Base-by-base conservation (phyloP, 2,888 invertebrate species). In the Yponomeuta plumbellus region DNA sequence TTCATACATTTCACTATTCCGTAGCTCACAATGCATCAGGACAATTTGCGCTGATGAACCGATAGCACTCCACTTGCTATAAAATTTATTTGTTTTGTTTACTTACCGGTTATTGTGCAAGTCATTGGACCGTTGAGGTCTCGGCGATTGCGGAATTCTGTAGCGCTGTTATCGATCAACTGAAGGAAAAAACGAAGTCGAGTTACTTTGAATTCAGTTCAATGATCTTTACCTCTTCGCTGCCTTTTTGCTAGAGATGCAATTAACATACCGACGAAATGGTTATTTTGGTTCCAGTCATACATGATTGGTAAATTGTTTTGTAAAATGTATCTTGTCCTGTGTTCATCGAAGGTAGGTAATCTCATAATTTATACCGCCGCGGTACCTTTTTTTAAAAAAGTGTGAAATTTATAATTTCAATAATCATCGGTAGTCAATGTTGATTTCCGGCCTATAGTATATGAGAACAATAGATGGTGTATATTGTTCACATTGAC, bases 231-330 rank as follows among this genome's bases (percentile, higher is more conserved):
- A 21, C 34, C n/a, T n/a, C 11, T 62, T 34, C 23, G 11, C 26
- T 13, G n/a, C 6, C 34, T 62, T 61, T 61, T 20, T 39, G 34
- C 34, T 62, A 11, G 59, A 21, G 22, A 59, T 21, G 21, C 21
- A 59, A 22, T 59, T 59, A 59, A 59, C 22, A 23, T 59, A 58
- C 22, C 44, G 23, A 61, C 13, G 23, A 26, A 21, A 52, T 68
- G 64, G 68, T 68, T 66, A 67, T 66, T 67, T 71, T 65, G 76
- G 73, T 78, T 80, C 78, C 75, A 78, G 73, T 23, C 72, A 80
- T 79, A 80, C 78, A 75, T 79, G 75, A 74, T 75, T 75, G 70
- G 71, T 34, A 71, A 72, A 75, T 72, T 3, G 69, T 73, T 74
- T 71, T 70, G 71, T 73, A 71, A 8, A 34, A 72, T 70, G 69